Base-by-base conservation (phyloP, 2,888 invertebrate species). In the Carabus problematicus region DNA sequence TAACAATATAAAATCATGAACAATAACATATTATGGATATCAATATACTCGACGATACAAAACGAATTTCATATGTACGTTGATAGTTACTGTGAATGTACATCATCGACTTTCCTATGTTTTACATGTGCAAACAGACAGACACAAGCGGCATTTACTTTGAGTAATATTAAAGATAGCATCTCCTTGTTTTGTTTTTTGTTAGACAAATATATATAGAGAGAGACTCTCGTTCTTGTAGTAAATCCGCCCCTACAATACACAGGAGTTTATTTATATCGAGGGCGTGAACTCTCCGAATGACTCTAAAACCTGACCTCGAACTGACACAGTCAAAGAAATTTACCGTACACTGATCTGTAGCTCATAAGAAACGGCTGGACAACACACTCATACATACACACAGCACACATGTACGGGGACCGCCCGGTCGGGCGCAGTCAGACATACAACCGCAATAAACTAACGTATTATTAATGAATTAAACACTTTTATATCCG, bases 231-330 rank as follows among this genome's bases (percentile, higher is more conserved):
- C 29, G n/a, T n/a, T 29, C 29, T 29, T 3, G 29, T 29, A 29
- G 29, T 29, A 29, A 6, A 29, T 29, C 29, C 29, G 29, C 29
- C 29, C 9, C 12, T 47, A 47, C 47, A 54, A 56, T n/a, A 56
- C 14, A 56, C 14, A 47, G 45, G 40, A 59, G 49, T 66, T 56
- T 66, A 66, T 66, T 66, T 66, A 49, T 66, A 66, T 58, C 59
- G 66, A 59, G 66, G 58, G 66, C 66, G 59, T 59, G 66, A 66
- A 66, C 59, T 56, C 40, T 8, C 8, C 41, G 42, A 12, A 54
- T 39, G 14, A 29, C 49, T 66, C 66, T 58, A 49, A 66, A 66
- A 58, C 39, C 43, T 66, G 66, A 66, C 66, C 66, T 66, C 58
- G 40, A 66, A 59, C 58, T 12, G 39, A 19, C 12, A n/a, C 56